Evolutionary conservation across 1,140 invertebrate genomes (phyloP).

Genomic region (Delia radicum): DNA sequence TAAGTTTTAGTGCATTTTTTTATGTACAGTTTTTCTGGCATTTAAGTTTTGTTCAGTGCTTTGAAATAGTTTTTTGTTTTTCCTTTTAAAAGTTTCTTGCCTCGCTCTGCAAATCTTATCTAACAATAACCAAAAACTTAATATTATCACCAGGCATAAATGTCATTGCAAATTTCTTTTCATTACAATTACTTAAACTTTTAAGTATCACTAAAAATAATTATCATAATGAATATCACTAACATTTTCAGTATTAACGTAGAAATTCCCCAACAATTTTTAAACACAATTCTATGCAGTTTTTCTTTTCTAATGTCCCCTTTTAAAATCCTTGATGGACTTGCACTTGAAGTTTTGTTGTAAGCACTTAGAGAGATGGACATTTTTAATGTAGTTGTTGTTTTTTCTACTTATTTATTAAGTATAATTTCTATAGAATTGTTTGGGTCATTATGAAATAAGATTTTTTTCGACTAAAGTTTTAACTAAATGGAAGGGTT

Average conservation of each 20-base stretch:
- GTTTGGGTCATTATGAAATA: background rate
- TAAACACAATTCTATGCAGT: background rate
- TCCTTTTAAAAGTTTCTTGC: background rate
- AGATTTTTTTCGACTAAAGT: too few species aligned
- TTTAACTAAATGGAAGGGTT: too few species aligned
- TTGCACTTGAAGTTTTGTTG: background rate
- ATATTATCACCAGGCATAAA: background rate
- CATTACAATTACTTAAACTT: background rate
- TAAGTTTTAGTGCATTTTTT: too few species aligned
- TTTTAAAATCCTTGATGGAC: background rate
- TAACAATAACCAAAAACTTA: background rate
- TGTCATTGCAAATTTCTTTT: background rate
- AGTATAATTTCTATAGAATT: background rate
- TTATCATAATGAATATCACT: background rate
- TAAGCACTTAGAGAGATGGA: background rate
- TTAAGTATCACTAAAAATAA: background rate
- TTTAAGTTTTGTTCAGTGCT: background rate
- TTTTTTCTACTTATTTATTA: background rate
- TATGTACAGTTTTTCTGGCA: background rate
- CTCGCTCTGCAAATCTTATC: background rate
- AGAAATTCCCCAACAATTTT: background rate
- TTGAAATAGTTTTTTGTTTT: background rate
- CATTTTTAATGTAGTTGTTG: background rate
- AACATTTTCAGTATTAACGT: background rate
- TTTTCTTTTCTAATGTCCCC: background rate